A percentile compares a stretch with the other conserved stretches of the same genome.
phyloP scores from a whole-genome alignment of 2,888 invertebrate genomes.

The Nomada hirtipes region DNA sequence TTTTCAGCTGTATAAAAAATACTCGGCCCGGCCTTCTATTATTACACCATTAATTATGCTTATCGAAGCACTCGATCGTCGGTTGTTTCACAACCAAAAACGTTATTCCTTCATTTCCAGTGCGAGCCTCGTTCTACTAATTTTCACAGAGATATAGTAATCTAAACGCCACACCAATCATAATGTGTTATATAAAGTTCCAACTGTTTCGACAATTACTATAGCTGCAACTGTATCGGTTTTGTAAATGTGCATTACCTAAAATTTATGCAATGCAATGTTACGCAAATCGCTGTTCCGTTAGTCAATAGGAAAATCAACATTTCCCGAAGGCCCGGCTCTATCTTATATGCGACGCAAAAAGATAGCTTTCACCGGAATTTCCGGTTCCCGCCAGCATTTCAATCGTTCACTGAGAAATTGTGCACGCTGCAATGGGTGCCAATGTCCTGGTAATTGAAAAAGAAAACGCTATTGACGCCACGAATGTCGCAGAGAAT shows the following conservation, averaged over 20 bases:
- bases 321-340: neutral
- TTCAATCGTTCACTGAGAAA: constrained; percentile 8
- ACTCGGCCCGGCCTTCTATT: neutral
- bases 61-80: constrained; percentile 10
- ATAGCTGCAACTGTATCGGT: neutral
- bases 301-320: neutral
- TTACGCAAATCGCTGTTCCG: neutral
- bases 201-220: constrained; percentile 31
- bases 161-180: neutral
- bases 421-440: neutral
- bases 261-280: neutral
- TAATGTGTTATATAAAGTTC: constrained; percentile 1
- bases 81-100: constrained; percentile 2
- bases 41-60: neutral
- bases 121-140: neutral
- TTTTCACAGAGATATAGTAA: constrained; percentile 1
- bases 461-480: too few relatives aligned
- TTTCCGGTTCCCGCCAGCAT: constrained; percentile 37
- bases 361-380: constrained; percentile 25
- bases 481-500: too few relatives aligned
- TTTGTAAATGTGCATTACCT: neutral
- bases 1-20: neutral
- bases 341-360: neutral
- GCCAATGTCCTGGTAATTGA: neutral
- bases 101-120: constrained; percentile 3